phyloP scores from a whole-genome alignment of 2,797 vertebrate species.

The Danio albolineatus region DNA sequence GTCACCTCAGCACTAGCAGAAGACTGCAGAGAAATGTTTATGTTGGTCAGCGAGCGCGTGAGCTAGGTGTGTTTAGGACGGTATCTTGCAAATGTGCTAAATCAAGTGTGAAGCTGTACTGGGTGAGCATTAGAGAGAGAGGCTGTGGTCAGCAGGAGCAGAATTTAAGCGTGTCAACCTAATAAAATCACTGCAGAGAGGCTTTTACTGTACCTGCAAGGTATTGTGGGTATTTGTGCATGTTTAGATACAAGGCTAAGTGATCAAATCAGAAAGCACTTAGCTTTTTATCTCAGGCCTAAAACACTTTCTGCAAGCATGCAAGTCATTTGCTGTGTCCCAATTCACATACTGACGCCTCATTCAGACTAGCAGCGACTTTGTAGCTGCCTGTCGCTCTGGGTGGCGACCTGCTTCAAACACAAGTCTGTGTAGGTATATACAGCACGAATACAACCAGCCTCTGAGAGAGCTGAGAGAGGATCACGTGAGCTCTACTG shows the following conservation, averaged over 20 bases:
- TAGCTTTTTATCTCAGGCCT: not conserved
- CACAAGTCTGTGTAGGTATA: too few species aligned
- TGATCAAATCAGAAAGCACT: slow-evolving; percentile 36
- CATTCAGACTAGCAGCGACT: too few species aligned
- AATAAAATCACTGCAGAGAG: slow-evolving; percentile 29
- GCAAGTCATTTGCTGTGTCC: not conserved
- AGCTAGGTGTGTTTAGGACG: not conserved
- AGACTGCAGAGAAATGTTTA: slow-evolving; percentile 17
- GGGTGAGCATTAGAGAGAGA: not conserved
- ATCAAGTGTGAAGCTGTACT: slow-evolving; percentile 24
- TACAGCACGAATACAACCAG: too few species aligned
- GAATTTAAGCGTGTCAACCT: slow-evolving; percentile 1
- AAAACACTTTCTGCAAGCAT: slow-evolving; percentile 1
- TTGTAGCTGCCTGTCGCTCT: too few species aligned
- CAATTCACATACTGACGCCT: too few species aligned
- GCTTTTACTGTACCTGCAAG: slow-evolving; percentile 25
- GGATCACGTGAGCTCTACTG: too few species aligned
- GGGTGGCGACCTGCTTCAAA: too few species aligned
- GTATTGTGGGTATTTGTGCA: slow-evolving; percentile 29
- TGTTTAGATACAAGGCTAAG: slow-evolving; percentile 33
- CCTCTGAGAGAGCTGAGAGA: too few species aligned
- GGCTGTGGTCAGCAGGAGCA: slow-evolving; percentile 11
- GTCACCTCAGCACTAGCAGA: slow-evolving; percentile 7
- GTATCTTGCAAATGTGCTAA: slow-evolving; percentile 16
- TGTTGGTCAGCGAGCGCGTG: not conserved